Conservation (phyloP, 1,140 invertebrate species). For the Micrasema longulum region DNA sequence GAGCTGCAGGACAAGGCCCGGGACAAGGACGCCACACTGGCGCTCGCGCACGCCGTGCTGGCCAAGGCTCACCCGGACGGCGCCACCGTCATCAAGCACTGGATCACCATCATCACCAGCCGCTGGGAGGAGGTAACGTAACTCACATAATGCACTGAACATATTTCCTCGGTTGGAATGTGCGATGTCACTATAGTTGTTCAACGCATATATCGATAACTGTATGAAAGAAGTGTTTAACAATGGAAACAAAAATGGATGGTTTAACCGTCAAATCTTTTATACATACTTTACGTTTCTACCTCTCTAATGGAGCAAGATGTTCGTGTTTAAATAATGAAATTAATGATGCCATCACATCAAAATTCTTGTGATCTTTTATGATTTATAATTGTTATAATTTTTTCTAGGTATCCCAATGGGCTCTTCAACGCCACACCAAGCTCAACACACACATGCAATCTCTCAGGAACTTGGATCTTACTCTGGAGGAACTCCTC, state of each 20-base stretch:
- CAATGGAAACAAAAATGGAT: too few species aligned
- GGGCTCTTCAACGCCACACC: slow-evolving; percentile 86
- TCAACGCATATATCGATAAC: too few species aligned
- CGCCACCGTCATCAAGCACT: slow-evolving; percentile 94
- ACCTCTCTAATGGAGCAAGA: too few species aligned
- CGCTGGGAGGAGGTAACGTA: slow-evolving; percentile 90
- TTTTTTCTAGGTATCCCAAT: slow-evolving; percentile 76
- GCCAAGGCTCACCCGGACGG: slow-evolving; percentile 94
- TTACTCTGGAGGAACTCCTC: slow-evolving; percentile 93
- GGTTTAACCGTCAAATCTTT: background rate
- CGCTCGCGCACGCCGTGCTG: slow-evolving; percentile 89
- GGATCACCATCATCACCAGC: slow-evolving; percentile 97
- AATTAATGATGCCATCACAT: too few species aligned
- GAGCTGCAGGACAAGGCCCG: slow-evolving; percentile 87
- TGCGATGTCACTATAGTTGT: too few species aligned
- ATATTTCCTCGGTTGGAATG: too few species aligned
- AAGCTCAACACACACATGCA: slow-evolving; percentile 85
- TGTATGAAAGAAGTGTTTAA: slow-evolving; percentile 56
- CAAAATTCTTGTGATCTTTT: too few species aligned
- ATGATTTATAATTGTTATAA: background rate
- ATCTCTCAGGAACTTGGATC: slow-evolving; percentile 80
- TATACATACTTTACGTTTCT: too few species aligned
- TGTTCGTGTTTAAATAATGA: too few species aligned
- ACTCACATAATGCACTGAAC: too few species aligned
- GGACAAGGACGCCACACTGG: slow-evolving; percentile 89